phyloP scores from a whole-genome alignment of 2,888 invertebrate genomes.

The Cataglyphis albicans region DNA sequence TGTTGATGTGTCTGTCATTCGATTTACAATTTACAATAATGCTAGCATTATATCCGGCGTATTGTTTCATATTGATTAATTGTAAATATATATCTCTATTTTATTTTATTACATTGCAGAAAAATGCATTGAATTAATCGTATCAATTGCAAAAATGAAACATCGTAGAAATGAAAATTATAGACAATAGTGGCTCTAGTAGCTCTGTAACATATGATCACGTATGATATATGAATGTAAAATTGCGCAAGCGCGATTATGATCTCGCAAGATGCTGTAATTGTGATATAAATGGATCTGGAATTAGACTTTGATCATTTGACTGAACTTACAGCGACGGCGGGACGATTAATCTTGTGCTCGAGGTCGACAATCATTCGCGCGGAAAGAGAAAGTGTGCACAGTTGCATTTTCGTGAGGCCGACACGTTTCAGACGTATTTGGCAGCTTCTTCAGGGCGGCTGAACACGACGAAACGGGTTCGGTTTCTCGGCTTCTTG shows the following conservation, averaged over 20 bases:
- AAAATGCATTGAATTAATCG: no score
- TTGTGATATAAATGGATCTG: neutral
- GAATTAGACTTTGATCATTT: neutral
- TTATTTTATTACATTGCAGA: no score
- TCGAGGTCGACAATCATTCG: neutral
- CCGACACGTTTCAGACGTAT: slow-evolving; percentile 17
- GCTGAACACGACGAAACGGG: slow-evolving; percentile 1
- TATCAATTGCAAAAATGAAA: neutral
- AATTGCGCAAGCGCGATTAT: neutral
- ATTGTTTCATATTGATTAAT: no score
- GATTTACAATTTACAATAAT: no score
- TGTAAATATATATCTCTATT: no score
- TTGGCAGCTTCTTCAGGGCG: neutral
- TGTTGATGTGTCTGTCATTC: neutral
- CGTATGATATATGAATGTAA: neutral
- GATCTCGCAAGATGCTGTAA: neutral
- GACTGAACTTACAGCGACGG: neutral
- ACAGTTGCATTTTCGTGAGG: neutral
- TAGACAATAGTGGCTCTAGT: neutral
- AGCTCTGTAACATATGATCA: no score
- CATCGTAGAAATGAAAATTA: neutral
- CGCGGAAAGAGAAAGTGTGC: neutral
- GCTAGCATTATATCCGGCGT: no score
- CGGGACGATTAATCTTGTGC: neutral
- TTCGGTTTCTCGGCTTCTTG: neutral